Evolutionary conservation across 64 coral and sea anemone species (phyloP).

Genomic region (Cladopsammia gracilis): DNA sequence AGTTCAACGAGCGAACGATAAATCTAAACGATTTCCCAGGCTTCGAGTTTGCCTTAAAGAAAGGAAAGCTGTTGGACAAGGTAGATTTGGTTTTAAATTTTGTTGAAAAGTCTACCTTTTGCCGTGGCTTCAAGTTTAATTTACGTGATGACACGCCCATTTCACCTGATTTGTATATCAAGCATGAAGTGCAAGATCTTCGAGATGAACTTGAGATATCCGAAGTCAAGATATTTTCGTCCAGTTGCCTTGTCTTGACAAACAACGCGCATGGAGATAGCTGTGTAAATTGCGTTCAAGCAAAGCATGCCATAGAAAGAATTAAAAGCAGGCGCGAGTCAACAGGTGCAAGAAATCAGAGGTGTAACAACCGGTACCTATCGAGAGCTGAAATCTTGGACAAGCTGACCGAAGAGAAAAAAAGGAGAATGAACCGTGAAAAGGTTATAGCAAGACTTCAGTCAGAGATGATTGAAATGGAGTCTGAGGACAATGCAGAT

Average conservation of each 20-base stretch:
- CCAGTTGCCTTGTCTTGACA: background rate
- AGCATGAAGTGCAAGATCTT: background rate
- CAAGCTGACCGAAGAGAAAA: background rate
- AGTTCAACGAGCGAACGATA: background rate
- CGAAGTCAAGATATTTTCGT: background rate
- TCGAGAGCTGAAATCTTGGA: conserved; percentile 1
- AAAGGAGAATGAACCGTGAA: background rate
- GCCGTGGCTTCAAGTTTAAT: conserved; percentile 1
- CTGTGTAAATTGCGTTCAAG: conserved; percentile 1
- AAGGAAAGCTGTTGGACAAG: background rate
- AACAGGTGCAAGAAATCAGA: background rate
- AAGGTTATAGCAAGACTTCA: background rate
- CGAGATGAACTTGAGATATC: conserved; percentile 3
- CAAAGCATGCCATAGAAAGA: background rate
- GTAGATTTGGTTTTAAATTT: background rate
- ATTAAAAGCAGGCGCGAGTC: conserved; percentile 14
- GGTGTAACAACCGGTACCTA: background rate
- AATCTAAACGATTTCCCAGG: background rate
- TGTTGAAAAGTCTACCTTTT: background rate
- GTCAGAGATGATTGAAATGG: conserved; percentile 18
- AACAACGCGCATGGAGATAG: background rate
- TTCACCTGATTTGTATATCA: conserved; percentile 1
- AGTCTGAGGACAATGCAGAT: conserved; percentile 13
- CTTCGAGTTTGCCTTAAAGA: background rate
- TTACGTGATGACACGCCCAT: background rate